Conservation (phyloP, 2,888 invertebrate genomes). For the Volucella inflata region DNA sequence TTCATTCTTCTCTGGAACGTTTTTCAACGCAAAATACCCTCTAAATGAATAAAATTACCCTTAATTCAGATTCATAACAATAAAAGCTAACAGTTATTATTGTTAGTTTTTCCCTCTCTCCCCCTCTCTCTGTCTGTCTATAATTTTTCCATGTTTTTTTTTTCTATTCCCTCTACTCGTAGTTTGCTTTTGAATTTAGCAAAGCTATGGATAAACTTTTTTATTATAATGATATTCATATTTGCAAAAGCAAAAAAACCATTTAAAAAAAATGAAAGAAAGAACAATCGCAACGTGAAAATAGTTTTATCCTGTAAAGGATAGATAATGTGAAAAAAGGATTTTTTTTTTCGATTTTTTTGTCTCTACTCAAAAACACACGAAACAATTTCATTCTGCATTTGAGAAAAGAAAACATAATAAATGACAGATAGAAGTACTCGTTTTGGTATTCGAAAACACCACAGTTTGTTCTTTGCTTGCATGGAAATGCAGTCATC, state of each 20-base stretch:
- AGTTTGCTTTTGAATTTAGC: no score
- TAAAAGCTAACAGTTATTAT: constrained; percentile 45
- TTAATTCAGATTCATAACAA: constrained; percentile 53
- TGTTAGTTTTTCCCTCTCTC: constrained; percentile 12
- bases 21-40: constrained; percentile 6
- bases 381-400: not conserved
- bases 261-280: not conserved
- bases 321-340: constrained; percentile 12
- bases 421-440: constrained; percentile 42
- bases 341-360: no score
- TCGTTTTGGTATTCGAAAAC: constrained; percentile 21
- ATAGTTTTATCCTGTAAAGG: constrained; percentile 2
- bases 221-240: constrained; percentile 49
- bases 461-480: no score
- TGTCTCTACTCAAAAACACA: not conserved
- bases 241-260: constrained; percentile 17
- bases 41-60: constrained; percentile 56
- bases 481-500: constrained; percentile 42
- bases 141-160: constrained; percentile 33
- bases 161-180: not conserved
- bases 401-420: not conserved
- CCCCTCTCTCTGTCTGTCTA: constrained; percentile 12
- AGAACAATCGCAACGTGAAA: constrained; percentile 38
- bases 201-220: not conserved
- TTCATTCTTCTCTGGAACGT: not conserved